These are phyloP conservation scores for Plecturocebus donacophilus DNA, from an alignment of 2,113 vertebrate genomes.

Conservation along the genomic window DNA sequence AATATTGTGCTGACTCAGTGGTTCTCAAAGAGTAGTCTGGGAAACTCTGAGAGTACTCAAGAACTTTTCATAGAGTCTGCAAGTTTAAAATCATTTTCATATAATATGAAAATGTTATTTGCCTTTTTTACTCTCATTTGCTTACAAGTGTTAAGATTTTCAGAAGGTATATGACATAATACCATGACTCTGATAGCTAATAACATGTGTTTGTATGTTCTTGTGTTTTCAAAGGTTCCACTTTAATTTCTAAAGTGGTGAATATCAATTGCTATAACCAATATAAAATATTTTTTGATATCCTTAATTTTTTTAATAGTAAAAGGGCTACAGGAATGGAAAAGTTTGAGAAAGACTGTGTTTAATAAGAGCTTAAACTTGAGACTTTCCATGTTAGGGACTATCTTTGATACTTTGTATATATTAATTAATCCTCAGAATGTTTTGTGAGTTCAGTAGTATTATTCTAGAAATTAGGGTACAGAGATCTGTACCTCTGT, in stretches of 20 bases:
- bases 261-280: neutral
- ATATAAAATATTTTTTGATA: neutral
- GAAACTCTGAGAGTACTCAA: neutral
- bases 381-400: neutral
- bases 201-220: neutral
- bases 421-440: neutral
- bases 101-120: neutral
- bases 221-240: neutral
- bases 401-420: neutral
- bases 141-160: neutral
- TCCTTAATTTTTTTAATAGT: neutral
- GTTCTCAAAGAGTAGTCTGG: neutral
- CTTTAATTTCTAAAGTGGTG: neutral
- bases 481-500: neutral
- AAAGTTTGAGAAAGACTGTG: neutral
- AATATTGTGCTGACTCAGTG: neutral
- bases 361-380: neutral
- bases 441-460: neutral
- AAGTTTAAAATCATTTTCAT: neutral
- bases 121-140: neutral
- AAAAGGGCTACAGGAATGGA: neutral
- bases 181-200: neutral
- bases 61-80: neutral
- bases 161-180: neutral
- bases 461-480: neutral